These are phyloP conservation scores for Andrena trimmerana DNA, from an alignment of 2,888 invertebrate genomes.

Conservation along the genomic window DNA sequence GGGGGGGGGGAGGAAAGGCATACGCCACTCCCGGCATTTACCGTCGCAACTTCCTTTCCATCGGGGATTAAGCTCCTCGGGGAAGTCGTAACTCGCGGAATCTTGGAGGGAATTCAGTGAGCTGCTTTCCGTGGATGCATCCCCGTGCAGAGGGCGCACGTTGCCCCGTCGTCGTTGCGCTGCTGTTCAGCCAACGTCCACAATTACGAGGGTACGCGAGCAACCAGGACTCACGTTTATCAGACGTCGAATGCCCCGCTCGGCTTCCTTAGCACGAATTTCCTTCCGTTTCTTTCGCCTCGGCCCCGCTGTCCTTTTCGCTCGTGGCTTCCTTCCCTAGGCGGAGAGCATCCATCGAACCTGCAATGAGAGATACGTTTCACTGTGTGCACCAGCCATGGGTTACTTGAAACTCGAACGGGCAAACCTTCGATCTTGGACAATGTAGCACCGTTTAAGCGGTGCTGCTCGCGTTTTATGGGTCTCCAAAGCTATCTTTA, in stretches of 20 bases:
- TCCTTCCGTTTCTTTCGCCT: not conserved
- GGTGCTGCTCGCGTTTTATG: conserved; percentile 4
- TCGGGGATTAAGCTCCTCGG: conserved; percentile 55
- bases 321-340: not conserved
- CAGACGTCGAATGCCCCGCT: conserved; percentile 8
- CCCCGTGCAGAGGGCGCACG: not conserved
- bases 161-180: not conserved
- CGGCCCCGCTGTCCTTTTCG: not conserved
- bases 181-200: not conserved
- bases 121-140: conserved; percentile 15
- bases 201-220: conserved; percentile 13
- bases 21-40: conserved; percentile 42
- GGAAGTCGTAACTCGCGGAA: conserved; percentile 59
- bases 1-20: conserved; percentile 22
- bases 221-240: conserved; percentile 1
- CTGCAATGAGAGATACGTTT: not conserved
- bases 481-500: not conserved
- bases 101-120: conserved; percentile 53
- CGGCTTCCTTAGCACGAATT: not conserved
- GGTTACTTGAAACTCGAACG: conserved; percentile 7
- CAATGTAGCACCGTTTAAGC: not conserved
- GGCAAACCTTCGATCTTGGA: not conserved
- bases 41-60: conserved; percentile 51
- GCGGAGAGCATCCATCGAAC: not conserved
- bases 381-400: not conserved